A percentile compares a stretch with the other conserved stretches of the same genome.
phyloP scores from a whole-genome alignment of 2,113 vertebrate genomes.

The Corythaeola cristata region DNA sequence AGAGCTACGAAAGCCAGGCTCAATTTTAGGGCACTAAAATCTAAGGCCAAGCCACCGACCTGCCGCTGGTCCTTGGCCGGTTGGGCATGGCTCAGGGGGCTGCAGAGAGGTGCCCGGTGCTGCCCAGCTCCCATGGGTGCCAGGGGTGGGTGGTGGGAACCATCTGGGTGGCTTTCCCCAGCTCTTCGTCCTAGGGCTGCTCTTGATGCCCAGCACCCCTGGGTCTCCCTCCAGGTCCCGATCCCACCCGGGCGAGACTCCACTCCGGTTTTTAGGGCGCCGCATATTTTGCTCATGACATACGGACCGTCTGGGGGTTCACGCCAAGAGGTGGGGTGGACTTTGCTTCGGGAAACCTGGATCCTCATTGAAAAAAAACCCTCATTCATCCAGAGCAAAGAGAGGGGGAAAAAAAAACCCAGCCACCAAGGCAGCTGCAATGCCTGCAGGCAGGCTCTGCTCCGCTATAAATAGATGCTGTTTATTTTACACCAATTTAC shows the following conservation, averaged over 20 bases:
- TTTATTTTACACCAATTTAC: not conserved
- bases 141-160: not conserved
- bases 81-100: not conserved
- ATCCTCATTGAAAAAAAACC: constrained; percentile 11
- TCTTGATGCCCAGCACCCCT: not conserved
- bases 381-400: not conserved
- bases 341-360: not conserved
- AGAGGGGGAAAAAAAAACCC: not conserved
- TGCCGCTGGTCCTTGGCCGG: not conserved
- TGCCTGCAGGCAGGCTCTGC: not conserved
- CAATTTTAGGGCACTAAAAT: not conserved
- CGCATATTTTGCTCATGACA: constrained; percentile 76
- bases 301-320: constrained; percentile 46
- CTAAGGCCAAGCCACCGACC: not conserved
- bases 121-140: not conserved
- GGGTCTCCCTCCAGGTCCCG: not conserved
- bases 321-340: constrained; percentile 71
- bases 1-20: not conserved
- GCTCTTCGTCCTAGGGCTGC: not conserved
- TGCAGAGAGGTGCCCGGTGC: not conserved
- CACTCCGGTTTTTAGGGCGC: constrained; percentile 64
- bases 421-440: not conserved
- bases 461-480: not conserved
- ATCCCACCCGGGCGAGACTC: not conserved
- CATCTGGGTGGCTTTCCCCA: not conserved